Conservation (phyloP, 2,797 vertebrate genomes). For the Octomys mimax region DNA sequence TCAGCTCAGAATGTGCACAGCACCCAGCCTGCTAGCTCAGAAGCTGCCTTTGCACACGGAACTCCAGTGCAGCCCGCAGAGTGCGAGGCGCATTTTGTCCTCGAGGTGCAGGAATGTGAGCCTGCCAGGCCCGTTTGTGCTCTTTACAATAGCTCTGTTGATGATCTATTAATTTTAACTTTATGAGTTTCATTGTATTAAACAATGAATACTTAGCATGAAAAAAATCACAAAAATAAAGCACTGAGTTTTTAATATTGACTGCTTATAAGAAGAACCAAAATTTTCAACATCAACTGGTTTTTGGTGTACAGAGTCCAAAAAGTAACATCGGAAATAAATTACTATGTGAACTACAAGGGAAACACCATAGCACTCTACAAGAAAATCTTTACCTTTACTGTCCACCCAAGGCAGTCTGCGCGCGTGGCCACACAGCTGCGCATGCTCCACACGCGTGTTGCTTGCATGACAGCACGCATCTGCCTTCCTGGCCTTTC, state of each 20-base stretch:
- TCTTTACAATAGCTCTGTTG: background rate
- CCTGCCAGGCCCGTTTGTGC: background rate
- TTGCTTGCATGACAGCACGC: background rate
- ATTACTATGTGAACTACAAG: background rate
- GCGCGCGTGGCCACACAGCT: too few species aligned
- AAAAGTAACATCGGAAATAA: background rate
- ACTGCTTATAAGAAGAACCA: background rate
- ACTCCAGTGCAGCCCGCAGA: rapidly evolving
- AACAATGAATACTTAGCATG: background rate
- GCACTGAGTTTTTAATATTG: background rate
- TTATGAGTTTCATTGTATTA: background rate
- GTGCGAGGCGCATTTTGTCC: background rate
- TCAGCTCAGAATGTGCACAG: background rate
- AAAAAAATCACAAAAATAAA: background rate
- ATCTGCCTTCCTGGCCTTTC: background rate
- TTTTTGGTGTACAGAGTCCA: background rate
- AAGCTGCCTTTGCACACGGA: background rate
- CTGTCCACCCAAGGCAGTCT: background rate
- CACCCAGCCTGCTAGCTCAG: background rate
- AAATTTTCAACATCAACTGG: background rate
- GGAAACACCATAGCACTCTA: background rate
- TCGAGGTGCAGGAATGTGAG: background rate
- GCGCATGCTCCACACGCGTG: background rate
- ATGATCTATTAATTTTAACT: background rate
- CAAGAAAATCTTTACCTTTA: background rate